Conservation (phyloP, 2,888 invertebrate genomes). For the Megastigmus dorsalis region DNA sequence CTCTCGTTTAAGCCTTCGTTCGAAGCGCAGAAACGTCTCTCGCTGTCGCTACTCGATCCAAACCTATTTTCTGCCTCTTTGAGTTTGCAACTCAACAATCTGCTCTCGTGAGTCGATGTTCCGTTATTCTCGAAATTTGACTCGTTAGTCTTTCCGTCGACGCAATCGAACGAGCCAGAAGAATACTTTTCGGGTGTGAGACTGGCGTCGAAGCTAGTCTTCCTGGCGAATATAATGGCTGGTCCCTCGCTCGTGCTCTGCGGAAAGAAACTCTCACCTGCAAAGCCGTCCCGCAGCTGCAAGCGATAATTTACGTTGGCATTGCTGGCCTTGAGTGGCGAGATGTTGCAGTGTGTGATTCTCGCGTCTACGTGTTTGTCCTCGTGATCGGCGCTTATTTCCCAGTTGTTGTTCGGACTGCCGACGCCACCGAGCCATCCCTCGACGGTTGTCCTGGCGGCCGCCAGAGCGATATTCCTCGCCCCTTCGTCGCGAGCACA, state of each 20-base stretch:
- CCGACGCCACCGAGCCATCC: conserved; percentile 76
- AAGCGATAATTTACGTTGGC: conserved; percentile 33
- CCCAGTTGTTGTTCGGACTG: conserved; percentile 70
- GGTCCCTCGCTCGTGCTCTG: conserved; percentile 59
- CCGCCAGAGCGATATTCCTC: conserved; percentile 76
- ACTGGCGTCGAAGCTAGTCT: conserved; percentile 61
- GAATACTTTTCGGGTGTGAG: conserved; percentile 58
- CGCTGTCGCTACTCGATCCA: conserved; percentile 68
- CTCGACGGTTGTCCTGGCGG: conserved; percentile 76
- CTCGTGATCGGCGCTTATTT: neutral
- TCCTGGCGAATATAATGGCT: conserved; percentile 45
- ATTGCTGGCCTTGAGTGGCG: neutral
- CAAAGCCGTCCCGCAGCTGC: conserved; percentile 60
- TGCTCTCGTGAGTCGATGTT: conserved; percentile 20
- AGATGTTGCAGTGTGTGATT: neutral
- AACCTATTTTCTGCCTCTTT: conserved; percentile 64
- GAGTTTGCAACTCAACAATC: conserved; percentile 31
- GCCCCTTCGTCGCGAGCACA: conserved; percentile 76
- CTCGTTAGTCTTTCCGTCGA: conserved; percentile 65
- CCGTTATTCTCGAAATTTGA: conserved; percentile 50
- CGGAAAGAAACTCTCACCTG: conserved; percentile 68
- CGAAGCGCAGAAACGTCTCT: conserved; percentile 65
- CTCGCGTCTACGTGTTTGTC: neutral
- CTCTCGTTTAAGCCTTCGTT: conserved; percentile 66
- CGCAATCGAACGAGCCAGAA: conserved; percentile 63